Evolutionary conservation across 2,888 invertebrate genomes (phyloP), one percentile per base, ranked within the genome.

Genomic region (Rhamnusium bicolor): DNA sequence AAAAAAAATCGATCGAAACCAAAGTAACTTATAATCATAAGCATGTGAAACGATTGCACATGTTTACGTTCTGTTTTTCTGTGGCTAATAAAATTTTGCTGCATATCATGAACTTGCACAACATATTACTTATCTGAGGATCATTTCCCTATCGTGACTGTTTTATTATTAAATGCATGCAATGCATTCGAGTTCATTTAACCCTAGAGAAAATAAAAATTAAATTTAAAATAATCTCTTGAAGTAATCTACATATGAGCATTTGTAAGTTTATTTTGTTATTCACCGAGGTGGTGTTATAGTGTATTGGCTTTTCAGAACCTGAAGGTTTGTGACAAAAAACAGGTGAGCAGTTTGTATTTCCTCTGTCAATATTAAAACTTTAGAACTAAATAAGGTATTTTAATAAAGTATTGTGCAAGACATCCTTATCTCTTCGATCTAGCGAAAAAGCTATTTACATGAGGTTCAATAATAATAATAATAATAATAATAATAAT

Each of bases 151-250:
- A 21, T 24, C 47, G 46, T 62, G 63, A 65, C 19, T 16, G 18
- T 27, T 10, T 24, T 19, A 32, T 49, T 32, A 65, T 53, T 18
- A 19, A 32, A 61, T 61, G 32, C 69, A 69, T 61, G 69, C 69
- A 21, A 69, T 29, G 40, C 18, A 61, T 69, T 53, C 32, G 32
- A 69, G 69, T 69, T 32, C 61, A 53, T 61, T 69, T n/a, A 69
- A 47, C 69, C 27, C 27, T 40, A 46, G 24, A 24, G 47, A 68
- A 61, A 69, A 51, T 27, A 29, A 60, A 16, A 58, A 51, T 32
- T 51, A 69, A 29, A n/a, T 53, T 51, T 40, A 14, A 40, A 32
- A 19, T 49, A 49, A 69, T 69, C 69, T 61, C 7, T 65, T 12
- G 1, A 27, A 61, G n/a, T 40, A 19, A 69, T 69, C 68, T 56